These are phyloP conservation scores for Zophobas atratus DNA, from an alignment of 1,140 invertebrate species.

Conservation along the genomic window DNA sequence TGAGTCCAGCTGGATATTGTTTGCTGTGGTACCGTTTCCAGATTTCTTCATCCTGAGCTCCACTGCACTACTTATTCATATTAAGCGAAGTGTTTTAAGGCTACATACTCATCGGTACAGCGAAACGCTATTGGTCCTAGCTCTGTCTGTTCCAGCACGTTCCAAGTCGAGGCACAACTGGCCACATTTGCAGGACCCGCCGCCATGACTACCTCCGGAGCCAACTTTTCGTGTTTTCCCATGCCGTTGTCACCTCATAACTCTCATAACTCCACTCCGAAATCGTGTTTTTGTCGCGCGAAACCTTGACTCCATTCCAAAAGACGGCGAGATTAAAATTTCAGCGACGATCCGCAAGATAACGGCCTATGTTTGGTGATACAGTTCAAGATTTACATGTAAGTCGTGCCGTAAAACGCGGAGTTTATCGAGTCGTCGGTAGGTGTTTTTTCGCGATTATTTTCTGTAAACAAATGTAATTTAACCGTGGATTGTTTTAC, in stretches of 20 bases:
- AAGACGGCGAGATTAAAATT: constrained; percentile 28
- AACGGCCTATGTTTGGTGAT: constrained; percentile 27
- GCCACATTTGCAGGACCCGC: too few relatives aligned
- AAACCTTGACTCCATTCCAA: constrained; percentile 23
- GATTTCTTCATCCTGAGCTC: too few relatives aligned
- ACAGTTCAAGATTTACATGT: constrained; percentile 1
- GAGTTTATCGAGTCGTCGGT: constrained; percentile 33
- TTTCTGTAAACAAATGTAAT: constrained; percentile 39
- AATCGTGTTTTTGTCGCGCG: constrained; percentile 2
- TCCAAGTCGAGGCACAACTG: too few relatives aligned
- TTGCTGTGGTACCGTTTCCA: too few relatives aligned
- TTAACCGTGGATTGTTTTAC: constrained; percentile 37
- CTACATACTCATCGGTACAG: too few relatives aligned
- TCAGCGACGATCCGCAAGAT: constrained; percentile 10
- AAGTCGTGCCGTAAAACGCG: constrained; percentile 11
- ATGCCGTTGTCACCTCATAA: constrained; percentile 43
- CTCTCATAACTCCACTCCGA: constrained; percentile 29
- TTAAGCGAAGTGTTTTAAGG: too few relatives aligned
- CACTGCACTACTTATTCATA: too few relatives aligned
- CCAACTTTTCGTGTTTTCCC: constrained; percentile 42
- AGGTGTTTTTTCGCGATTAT: constrained; percentile 33
- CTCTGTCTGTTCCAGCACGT: too few relatives aligned
- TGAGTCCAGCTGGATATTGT: too few relatives aligned
- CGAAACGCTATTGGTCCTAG: too few relatives aligned
- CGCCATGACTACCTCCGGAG: not conserved